These are phyloP conservation scores for Colletes gigas DNA, from an alignment of 1,140 invertebrate genomes.

Conservation along the genomic window DNA sequence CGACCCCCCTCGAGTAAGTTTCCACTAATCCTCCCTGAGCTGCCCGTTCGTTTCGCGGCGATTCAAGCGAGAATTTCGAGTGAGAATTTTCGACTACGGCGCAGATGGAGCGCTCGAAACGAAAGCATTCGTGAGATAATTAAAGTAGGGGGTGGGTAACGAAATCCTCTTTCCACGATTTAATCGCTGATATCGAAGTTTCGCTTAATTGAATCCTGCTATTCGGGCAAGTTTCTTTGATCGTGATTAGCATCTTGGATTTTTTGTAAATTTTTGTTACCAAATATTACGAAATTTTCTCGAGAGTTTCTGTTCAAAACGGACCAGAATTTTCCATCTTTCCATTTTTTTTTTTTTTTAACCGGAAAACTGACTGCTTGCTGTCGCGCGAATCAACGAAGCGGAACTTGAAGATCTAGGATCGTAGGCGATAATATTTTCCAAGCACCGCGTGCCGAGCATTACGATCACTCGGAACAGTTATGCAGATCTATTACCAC, in stretches of 20 bases:
- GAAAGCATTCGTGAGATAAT: neutral
- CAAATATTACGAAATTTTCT: too few species aligned
- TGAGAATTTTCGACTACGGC: slow-evolving; percentile 12
- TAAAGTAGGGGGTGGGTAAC: neutral
- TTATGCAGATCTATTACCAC: too few species aligned
- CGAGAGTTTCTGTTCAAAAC: neutral
- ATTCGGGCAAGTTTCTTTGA: neutral
- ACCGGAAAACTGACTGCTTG: too few species aligned
- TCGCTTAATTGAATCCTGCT: neutral
- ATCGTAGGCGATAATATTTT: neutral
- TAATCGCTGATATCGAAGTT: neutral
- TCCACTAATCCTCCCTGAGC: slow-evolving; percentile 20
- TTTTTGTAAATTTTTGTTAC: neutral
- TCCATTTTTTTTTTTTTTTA: too few species aligned
- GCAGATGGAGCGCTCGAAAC: neutral
- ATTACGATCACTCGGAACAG: neutral
- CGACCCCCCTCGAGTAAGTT: neutral
- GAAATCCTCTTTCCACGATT: neutral
- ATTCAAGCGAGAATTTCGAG: neutral
- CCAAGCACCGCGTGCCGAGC: too few species aligned
- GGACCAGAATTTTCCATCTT: neutral
- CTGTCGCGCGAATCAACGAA: neutral
- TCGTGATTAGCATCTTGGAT: too few species aligned
- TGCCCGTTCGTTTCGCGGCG: neutral
- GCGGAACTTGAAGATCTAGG: neutral